Conservation (phyloP, 2,797 vertebrate genomes). For the Brachyrhaphis roseni region DNA sequence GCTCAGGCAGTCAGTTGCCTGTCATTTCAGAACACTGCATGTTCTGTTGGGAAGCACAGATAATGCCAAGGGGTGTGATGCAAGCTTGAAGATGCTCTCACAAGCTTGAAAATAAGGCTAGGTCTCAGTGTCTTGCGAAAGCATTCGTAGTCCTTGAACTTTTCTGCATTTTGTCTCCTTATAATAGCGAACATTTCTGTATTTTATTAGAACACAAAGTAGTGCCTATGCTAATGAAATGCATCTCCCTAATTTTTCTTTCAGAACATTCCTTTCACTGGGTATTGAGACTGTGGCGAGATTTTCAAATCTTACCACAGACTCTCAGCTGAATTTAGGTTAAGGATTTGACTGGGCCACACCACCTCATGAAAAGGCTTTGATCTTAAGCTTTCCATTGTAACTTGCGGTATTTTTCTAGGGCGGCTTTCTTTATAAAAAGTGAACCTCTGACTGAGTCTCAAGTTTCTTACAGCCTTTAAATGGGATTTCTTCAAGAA, state of each 20-base stretch:
- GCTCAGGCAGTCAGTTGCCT: constrained; percentile 46
- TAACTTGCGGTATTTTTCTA: not conserved
- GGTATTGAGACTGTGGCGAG: not conserved
- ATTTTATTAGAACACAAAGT: not conserved
- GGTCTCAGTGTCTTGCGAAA: constrained; percentile 10
- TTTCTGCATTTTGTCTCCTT: not conserved
- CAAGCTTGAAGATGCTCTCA: constrained; percentile 2
- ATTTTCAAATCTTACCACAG: not conserved
- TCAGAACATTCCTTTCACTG: not conserved
- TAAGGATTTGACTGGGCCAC: not conserved
- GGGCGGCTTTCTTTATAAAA: not conserved
- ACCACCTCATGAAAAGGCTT: not conserved
- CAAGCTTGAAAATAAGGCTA: constrained; percentile 18
- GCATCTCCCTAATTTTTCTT: not conserved
- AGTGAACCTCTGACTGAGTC: not conserved
- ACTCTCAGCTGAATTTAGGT: not conserved
- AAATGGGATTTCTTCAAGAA: not conserved
- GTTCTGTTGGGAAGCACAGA: constrained; percentile 27
- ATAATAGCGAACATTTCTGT: not conserved
- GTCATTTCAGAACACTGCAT: constrained; percentile 48
- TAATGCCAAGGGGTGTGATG: constrained; percentile 13
- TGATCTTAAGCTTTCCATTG: not conserved
- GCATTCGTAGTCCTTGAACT: not conserved
- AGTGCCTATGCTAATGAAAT: not conserved
- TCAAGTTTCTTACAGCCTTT: not conserved